These are phyloP conservation scores for Gopherus flavomarginatus DNA, from an alignment of 2,113 vertebrate genomes.

Conservation along the genomic window DNA sequence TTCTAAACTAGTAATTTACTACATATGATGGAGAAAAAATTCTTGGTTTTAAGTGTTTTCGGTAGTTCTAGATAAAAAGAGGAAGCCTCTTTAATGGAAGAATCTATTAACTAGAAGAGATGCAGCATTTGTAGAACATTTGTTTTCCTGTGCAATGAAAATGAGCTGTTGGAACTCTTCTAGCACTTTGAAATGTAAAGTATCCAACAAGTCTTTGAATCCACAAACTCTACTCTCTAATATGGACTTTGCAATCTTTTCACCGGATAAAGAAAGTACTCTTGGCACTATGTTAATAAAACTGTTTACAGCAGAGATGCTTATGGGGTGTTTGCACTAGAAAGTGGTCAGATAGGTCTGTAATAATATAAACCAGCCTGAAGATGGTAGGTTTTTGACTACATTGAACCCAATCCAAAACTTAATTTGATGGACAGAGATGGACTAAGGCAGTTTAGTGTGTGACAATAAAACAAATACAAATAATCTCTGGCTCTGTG, in stretches of 20 bases:
- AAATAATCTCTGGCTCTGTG: slow-evolving; percentile 61
- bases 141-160: background rate
- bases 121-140: background rate
- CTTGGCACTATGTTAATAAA: slow-evolving; percentile 30
- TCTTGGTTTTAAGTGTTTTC: slow-evolving; percentile 29
- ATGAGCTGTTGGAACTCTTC: background rate
- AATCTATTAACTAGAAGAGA: background rate
- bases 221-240: background rate
- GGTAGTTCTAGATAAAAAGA: slow-evolving; percentile 27
- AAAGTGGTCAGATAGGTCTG: slow-evolving; percentile 59
- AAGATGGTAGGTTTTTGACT: slow-evolving; percentile 63
- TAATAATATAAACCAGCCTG: slow-evolving; percentile 59
- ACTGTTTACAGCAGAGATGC: background rate
- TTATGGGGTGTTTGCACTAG: slow-evolving; percentile 17
- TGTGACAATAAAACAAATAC: slow-evolving; percentile 71
- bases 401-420: slow-evolving; percentile 67
- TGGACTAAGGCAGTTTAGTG: slow-evolving; percentile 63
- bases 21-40: background rate
- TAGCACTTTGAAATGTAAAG: slow-evolving; percentile 12
- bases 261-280: background rate
- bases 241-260: background rate
- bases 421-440: slow-evolving; percentile 73
- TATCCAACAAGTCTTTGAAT: background rate
- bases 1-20: background rate
- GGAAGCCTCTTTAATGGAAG: slow-evolving; percentile 25